phyloP scores from a whole-genome alignment of 2,113 vertebrate species.

The Lutjanus erythropterus region DNA sequence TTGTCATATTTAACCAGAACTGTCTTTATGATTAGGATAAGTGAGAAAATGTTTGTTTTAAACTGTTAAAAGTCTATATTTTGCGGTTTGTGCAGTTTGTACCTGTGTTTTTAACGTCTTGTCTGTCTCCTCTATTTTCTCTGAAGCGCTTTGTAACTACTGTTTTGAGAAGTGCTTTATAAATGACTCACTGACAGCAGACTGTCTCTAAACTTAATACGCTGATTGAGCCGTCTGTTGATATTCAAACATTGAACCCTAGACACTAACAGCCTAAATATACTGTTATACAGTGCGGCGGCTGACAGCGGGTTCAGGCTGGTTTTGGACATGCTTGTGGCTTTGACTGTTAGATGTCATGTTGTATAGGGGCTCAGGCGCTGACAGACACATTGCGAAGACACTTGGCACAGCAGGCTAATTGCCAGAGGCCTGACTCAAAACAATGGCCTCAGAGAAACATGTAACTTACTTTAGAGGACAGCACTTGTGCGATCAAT shows the following conservation, averaged over 20 bases:
- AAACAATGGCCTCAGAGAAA: conserved; percentile 60
- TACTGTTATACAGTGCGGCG: not conserved
- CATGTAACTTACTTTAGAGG: conserved; percentile 36
- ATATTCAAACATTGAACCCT: conserved; percentile 30
- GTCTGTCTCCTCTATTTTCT: not conserved
- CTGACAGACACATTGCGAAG: conserved; percentile 34
- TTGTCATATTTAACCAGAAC: no score
- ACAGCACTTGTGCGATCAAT: conserved; percentile 41
- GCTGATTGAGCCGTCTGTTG: conserved; percentile 23
- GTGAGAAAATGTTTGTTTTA: no score
- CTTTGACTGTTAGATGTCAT: conserved; percentile 40
- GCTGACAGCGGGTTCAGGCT: conserved; percentile 39
- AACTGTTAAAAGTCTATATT: not conserved
- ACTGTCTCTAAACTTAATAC: conserved; percentile 2
- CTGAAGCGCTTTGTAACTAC: conserved; percentile 6
- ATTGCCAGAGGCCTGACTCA: conserved; percentile 30
- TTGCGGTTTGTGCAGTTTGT: conserved; percentile 7
- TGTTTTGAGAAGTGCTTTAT: conserved; percentile 20
- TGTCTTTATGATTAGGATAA: no score
- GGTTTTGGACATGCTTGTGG: conserved; percentile 28
- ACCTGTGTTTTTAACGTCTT: not conserved
- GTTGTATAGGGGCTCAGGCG: conserved; percentile 24
- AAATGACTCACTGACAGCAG: conserved; percentile 47
- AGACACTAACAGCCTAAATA: conserved; percentile 14
- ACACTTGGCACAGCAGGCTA: conserved; percentile 54